phyloP scores from a whole-genome alignment of 2,797 vertebrate species.

The Mormyrus hasselquistii region DNA sequence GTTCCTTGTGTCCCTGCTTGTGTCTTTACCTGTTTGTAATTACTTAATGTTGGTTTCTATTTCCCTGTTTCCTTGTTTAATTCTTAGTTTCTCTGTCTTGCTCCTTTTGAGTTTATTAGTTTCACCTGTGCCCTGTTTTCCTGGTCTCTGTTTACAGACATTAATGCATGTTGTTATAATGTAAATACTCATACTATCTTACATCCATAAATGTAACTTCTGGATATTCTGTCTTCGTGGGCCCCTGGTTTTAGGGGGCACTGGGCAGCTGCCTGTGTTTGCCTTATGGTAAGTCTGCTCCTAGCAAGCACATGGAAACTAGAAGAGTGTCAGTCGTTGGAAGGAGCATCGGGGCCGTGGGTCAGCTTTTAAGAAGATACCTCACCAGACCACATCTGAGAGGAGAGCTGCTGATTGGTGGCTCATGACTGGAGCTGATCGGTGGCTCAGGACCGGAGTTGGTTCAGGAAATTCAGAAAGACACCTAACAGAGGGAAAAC shows the following conservation, averaged over 20 bases:
- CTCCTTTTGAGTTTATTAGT: too few relatives aligned
- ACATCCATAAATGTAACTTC: not conserved
- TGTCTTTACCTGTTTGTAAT: too few relatives aligned
- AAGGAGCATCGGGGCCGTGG: not conserved
- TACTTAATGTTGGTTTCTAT: too few relatives aligned
- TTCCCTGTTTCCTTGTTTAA: too few relatives aligned
- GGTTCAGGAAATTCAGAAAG: not conserved
- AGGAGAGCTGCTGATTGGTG: not conserved
- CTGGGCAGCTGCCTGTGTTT: not conserved
- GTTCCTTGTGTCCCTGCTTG: too few relatives aligned
- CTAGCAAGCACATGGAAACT: not conserved
- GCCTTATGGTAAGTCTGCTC: not conserved
- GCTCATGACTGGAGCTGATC: too few relatives aligned
- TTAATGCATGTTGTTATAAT: not conserved
- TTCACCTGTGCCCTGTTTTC: too few relatives aligned
- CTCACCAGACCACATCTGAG: not conserved
- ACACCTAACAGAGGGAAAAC: not conserved
- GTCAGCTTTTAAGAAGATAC: not conserved
- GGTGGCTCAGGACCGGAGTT: not conserved
- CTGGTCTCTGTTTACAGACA: too few relatives aligned
- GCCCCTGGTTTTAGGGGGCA: not conserved
- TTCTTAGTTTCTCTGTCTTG: too few relatives aligned
- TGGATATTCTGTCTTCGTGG: not conserved
- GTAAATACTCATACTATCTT: not conserved
- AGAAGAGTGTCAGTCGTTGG: not conserved